phyloP scores from a whole-genome alignment of 2,797 vertebrate genomes.

The Cercopithecus diana region DNA sequence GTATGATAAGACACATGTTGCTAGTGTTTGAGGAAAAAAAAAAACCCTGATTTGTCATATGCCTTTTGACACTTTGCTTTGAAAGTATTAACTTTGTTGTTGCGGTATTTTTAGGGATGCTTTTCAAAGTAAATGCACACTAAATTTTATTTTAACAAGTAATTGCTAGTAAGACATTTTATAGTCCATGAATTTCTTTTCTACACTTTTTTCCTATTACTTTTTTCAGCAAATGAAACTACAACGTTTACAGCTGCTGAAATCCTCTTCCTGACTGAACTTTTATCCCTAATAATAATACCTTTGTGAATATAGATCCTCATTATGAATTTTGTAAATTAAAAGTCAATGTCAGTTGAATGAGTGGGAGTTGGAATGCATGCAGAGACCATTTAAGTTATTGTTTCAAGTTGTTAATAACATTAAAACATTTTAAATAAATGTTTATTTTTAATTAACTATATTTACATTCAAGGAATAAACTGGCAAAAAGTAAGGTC shows the following conservation, averaged over 20 bases:
- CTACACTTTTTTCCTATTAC: neutral
- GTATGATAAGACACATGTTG: neutral
- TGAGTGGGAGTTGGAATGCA: neutral
- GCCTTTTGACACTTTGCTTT: constrained; percentile 32
- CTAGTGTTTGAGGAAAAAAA: neutral
- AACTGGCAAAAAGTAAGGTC: neutral
- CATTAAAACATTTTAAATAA: neutral
- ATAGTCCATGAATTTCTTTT: neutral
- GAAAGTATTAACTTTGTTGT: neutral
- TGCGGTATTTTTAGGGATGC: neutral
- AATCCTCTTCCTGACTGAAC: neutral
- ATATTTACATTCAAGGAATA: constrained; percentile 11
- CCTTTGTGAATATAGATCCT: neutral
- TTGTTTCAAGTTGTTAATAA: constrained; percentile 22
- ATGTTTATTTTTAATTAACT: neutral
- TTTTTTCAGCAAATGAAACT: neutral
- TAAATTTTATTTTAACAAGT: constrained; percentile 29
- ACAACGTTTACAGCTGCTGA: neutral
- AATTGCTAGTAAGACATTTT: neutral
- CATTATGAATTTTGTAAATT: neutral
- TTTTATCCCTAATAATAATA: neutral
- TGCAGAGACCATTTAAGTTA: neutral
- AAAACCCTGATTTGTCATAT: neutral
- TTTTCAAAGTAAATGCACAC: constrained; percentile 17
- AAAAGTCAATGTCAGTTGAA: neutral